Evolutionary conservation across 2,113 vertebrate genomes (phyloP), one percentile per base, ranked within the genome.

Genomic region (Clarias gariepinus): DNA sequence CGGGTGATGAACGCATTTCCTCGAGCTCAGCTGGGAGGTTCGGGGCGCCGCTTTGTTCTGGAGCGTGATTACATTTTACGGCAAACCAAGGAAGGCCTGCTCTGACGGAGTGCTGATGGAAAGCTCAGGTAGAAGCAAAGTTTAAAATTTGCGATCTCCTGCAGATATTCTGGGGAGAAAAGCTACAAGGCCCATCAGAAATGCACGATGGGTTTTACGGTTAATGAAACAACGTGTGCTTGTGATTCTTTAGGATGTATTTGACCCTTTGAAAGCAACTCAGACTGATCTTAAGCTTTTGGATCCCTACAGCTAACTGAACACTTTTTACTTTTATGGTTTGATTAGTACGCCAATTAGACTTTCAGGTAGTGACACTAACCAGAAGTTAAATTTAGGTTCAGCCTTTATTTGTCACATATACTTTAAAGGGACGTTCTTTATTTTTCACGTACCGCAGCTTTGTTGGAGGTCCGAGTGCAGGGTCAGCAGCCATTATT

Each of bases 1-100:
- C 88, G 66, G 55, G 55, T 90, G 90, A 90, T 85, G 77, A 84
- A 85, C 85, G 52, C 81, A 78, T 64, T 21, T 81, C 74, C 53
- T 53, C 47, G 1, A 57, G 55, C 61, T 81, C 68, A 66, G 58
- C 23, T 36, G 84, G 58, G 55, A 82, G 21, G 83, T 52, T 28
- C 55, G 68, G 85, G 33, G 55, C 3, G 57, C 61, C 28, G 11
- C 58, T 82, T 85, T 66, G 28, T 83, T 85, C 58, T 57, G 60
- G 28, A 78, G 41, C 58, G 6, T 47, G 83, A 63, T 63, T 64
- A 30, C 6, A 60, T 47, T 85, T 85, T 77, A 85, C 52, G 58
- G 83, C 16, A 21, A 30, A 73, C 41, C 52, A 68, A 80, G 33
- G 28, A 25, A 41, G 4, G 41, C 52, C 58, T 28, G 15, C 25